These are phyloP conservation scores for Noturus placidus DNA, from an alignment of 2,113 vertebrate species.

Conservation along the genomic window DNA sequence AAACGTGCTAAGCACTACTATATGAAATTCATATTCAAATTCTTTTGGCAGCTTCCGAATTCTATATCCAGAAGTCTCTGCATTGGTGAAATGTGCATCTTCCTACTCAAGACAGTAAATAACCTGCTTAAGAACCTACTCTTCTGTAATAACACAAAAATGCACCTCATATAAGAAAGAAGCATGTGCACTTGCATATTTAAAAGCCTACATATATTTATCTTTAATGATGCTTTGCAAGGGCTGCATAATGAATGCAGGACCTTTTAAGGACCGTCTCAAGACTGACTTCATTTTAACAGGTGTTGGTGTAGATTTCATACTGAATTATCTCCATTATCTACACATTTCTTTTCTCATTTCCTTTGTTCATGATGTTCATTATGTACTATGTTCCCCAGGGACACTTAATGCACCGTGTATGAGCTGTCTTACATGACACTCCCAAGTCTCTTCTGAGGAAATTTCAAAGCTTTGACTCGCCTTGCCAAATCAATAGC, in stretches of 20 bases:
- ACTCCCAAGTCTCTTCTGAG: slow-evolving; percentile 68
- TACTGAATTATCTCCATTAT: slow-evolving; percentile 9
- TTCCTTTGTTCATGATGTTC: slow-evolving; percentile 35
- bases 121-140: slow-evolving; percentile 25
- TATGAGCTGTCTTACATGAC: slow-evolving; percentile 70
- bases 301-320: neutral
- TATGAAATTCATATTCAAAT: neutral
- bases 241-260: neutral
- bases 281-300: neutral
- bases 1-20: no score
- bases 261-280: slow-evolving; percentile 6
- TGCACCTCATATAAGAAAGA: slow-evolving; percentile 46
- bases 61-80: slow-evolving; percentile 4
- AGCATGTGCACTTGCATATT: neutral
- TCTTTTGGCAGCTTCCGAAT: neutral
- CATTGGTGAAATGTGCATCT: slow-evolving; percentile 24
- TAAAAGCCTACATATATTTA: slow-evolving; percentile 7
- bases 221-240: neutral
- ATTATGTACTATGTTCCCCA: slow-evolving; percentile 23
- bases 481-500: slow-evolving; percentile 75
- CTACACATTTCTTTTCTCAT: slow-evolving; percentile 6
- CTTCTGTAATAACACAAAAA: slow-evolving; percentile 31
- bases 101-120: slow-evolving; percentile 31
- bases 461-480: slow-evolving; percentile 72
- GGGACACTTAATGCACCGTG: slow-evolving; percentile 63